Percentiles rank a stretch among this genome's conserved stretches.
Conservation (phyloP, 1,140 invertebrate genomes). For the Zaprionus africanus region DNA sequence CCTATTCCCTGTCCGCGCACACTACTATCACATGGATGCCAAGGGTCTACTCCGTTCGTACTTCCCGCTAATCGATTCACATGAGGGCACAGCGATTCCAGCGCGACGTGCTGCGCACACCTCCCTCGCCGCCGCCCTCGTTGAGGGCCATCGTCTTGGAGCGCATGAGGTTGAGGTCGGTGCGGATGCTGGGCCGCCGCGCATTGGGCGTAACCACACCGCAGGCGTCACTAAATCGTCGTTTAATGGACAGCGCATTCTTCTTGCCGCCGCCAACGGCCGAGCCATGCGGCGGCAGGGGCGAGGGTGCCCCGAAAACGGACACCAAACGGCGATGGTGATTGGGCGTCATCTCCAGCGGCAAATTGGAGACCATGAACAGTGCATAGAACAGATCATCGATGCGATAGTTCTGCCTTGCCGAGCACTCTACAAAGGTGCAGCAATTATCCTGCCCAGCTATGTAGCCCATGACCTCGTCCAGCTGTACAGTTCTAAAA, state of each 20-base stretch:
- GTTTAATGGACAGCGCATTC: conserved; percentile 91
- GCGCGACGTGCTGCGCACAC: conserved; percentile 79
- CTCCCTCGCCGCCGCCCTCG: conserved; percentile 85
- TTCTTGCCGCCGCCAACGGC: conserved; percentile 89
- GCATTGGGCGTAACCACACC: conserved; percentile 94
- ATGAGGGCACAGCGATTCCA: conserved; percentile 76
- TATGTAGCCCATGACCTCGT: conserved; percentile 89
- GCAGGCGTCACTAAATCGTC: conserved; percentile 92
- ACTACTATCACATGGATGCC: conserved; percentile 72
- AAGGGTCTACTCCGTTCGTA: not conserved
- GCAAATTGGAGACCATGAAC: conserved; percentile 91
- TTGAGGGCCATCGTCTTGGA: conserved; percentile 90
- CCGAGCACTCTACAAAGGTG: conserved; percentile 92
- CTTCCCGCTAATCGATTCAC: conserved; percentile 38
- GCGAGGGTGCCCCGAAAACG: conserved; percentile 89
- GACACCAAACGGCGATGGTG: conserved; percentile 91
- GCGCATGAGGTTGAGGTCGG: conserved; percentile 93
- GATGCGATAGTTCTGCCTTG: conserved; percentile 91
- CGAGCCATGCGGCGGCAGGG: conserved; percentile 88
- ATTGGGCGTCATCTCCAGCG: conserved; percentile 94
- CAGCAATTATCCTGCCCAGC: conserved; percentile 89
- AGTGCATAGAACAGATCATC: conserved; percentile 93
- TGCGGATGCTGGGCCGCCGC: conserved; percentile 92
- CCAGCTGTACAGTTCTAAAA: conserved; percentile 88
- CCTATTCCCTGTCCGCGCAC: conserved; percentile 26